Conservation (phyloP, 1,140 invertebrate genomes). For the Diachasmimorpha longicaudata region DNA sequence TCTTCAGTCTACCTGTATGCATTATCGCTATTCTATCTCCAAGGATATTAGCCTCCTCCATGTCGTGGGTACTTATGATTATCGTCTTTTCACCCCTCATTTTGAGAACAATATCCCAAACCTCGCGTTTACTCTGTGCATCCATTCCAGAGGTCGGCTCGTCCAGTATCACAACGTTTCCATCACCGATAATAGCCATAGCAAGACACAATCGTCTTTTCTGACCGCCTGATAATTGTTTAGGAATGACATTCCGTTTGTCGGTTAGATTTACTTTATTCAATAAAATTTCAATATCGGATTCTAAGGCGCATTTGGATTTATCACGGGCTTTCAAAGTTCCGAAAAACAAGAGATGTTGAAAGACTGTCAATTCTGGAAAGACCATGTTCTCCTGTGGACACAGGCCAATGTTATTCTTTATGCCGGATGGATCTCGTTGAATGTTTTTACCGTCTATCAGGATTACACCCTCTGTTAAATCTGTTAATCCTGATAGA, state of each 20-base stretch:
- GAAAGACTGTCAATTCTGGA: slow-evolving; percentile 84
- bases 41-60: slow-evolving; percentile 96
- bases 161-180: slow-evolving; percentile 77
- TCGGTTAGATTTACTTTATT: slow-evolving; percentile 66
- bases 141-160: slow-evolving; percentile 97
- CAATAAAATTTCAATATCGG: slow-evolving; percentile 57
- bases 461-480: slow-evolving; percentile 69
- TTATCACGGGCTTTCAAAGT: slow-evolving; percentile 55
- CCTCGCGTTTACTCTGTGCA: slow-evolving; percentile 84
- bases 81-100: slow-evolving; percentile 76
- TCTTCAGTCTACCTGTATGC: slow-evolving; percentile 79
- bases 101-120: slow-evolving; percentile 82
- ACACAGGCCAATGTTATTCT: slow-evolving; percentile 77
- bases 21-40: slow-evolving; percentile 94
- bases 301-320: slow-evolving; percentile 35
- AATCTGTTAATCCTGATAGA: slow-evolving; percentile 66
- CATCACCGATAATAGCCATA: slow-evolving; percentile 69
- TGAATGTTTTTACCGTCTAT: slow-evolving; percentile 71
- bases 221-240: slow-evolving; percentile 74
- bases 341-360: slow-evolving; percentile 90
- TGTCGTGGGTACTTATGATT: slow-evolving; percentile 94
- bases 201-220: slow-evolving; percentile 73
- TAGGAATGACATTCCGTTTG: slow-evolving; percentile 66
- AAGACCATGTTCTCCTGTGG: slow-evolving; percentile 96
- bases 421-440: slow-evolving; percentile 58